Evolutionary conservation across 2,113 vertebrate species (phyloP), one percentile per base, ranked within the genome.

Genomic region (Pseudorhombus dupliciocellatus): DNA sequence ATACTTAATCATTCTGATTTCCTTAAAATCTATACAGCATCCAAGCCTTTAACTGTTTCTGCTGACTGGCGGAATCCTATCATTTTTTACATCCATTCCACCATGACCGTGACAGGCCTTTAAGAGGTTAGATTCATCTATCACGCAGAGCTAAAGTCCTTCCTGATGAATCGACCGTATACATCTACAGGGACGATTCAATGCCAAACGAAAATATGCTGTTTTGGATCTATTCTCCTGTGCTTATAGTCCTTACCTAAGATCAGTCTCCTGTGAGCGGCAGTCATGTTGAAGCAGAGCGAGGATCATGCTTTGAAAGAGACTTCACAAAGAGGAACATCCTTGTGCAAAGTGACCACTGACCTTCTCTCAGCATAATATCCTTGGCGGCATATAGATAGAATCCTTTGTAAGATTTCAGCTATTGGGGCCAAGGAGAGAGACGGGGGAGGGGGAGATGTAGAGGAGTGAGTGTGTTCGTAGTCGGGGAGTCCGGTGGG

Each of bases 331-430:
- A 84, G 75, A 75, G 75, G 80, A 75, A 66, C 54, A 62, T 54
- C 60, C 67, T 76, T 66, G 75, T 73, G 51, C 61, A 84, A 80
- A 66, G 67, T 77, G 84, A 80, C 80, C 60, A 26, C 30, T 80
- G 87, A 89, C 85, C 85, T 87, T 86, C 80, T 81, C 73, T 75
- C 42, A 77, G 73, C 59, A 4, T 24, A 50, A 79, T 74, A 81
- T 85, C 85, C 82, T 90, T 84, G 73, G 69, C 75, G 67, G 55
- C 73, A 77, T 79, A 77, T 74, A 74, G 30, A 80, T 86, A 80
- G 81, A 86, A 85, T 87, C 80, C 78, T 73, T 79, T 67, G 87
- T 78, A 79, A 66, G 56, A 3, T 20, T 31, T 87, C 66, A 66
- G 77, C 75, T 63, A 69, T 60, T 71, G 75, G 67, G 71, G 24